Percentiles rank a stretch among this genome's conserved stretches.
These are phyloP conservation scores for Aix galericulata DNA, from an alignment of 2,113 vertebrate genomes.

Conservation along the genomic window DNA sequence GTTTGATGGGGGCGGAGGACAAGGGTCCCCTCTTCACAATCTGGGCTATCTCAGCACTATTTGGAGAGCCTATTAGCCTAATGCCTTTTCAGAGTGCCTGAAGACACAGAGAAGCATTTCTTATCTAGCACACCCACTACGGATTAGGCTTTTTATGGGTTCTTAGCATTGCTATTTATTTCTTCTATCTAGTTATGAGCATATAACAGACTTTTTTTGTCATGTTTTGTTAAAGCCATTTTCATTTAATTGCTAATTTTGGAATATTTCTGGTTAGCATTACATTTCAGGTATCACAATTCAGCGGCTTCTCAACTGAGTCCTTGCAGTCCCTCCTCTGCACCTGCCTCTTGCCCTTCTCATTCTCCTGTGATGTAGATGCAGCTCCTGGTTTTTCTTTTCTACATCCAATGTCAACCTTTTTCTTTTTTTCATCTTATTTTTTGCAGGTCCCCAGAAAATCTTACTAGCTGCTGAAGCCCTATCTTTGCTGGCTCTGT, in stretches of 20 bases:
- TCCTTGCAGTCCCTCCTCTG: neutral
- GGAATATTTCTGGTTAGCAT: neutral
- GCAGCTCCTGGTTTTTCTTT: neutral
- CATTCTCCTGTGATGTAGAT: neutral
- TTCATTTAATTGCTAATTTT: neutral
- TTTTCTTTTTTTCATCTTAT: neutral
- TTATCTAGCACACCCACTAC: neutral
- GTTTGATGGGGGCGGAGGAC: neutral
- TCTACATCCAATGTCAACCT: neutral
- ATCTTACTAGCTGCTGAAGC: neutral
- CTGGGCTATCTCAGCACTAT: neutral
- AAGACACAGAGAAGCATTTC: constrained; percentile 7
- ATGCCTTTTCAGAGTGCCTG: constrained; percentile 17
- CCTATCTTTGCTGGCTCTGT: neutral
- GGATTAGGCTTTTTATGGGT: neutral
- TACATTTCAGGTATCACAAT: neutral
- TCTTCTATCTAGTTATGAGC: neutral
- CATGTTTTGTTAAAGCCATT: neutral
- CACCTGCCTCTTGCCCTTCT: neutral
- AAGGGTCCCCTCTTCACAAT: neutral
- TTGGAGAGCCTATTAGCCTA: neutral
- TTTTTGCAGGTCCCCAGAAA: neutral
- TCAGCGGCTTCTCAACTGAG: neutral
- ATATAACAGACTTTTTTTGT: neutral
- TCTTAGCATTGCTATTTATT: neutral